These are phyloP conservation scores for Serripes groenlandicus DNA, from an alignment of 2,888 invertebrate genomes.

Conservation along the genomic window DNA sequence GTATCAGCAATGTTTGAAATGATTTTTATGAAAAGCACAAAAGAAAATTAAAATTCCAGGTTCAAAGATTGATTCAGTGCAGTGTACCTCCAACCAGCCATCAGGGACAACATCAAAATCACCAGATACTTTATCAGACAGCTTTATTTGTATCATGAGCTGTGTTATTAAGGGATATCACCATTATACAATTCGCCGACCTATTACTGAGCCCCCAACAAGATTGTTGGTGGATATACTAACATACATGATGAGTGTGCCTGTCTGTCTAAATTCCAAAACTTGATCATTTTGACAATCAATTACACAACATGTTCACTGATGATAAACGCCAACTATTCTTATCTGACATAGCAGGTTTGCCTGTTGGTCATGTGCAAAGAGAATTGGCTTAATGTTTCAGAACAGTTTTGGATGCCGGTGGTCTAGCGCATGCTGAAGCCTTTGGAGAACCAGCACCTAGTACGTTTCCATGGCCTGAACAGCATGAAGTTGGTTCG, in stretches of 20 bases:
- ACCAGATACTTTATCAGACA: too few relatives aligned
- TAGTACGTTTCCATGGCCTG: conserved; percentile 23
- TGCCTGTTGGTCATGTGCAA: conserved; percentile 31
- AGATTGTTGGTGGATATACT: conserved; percentile 17
- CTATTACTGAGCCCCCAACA: conserved; percentile 10
- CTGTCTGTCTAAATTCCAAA: conserved; percentile 29
- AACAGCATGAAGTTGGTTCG: conserved; percentile 14
- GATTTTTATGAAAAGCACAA: too few relatives aligned
- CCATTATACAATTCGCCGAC: conserved; percentile 13
- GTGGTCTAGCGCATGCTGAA: conserved; percentile 13
- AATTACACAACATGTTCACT: conserved; percentile 16
- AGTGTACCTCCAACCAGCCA: too few relatives aligned
- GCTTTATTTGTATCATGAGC: too few relatives aligned
- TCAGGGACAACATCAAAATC: too few relatives aligned
- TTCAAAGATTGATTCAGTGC: too few relatives aligned
- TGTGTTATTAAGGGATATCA: conserved; percentile 26
- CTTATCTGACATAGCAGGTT: conserved; percentile 29
- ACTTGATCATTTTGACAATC: conserved; percentile 1
- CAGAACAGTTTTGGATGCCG: conserved; percentile 10
- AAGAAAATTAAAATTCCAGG: too few relatives aligned
- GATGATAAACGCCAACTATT: conserved; percentile 15
- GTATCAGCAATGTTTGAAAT: too few relatives aligned
- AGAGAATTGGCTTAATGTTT: conserved; percentile 24
- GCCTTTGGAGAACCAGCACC: conserved; percentile 18
- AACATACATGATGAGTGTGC: conserved; percentile 18